These are phyloP conservation scores for Sminthurides bifidus DNA, from an alignment of 1,140 invertebrate genomes.

Conservation along the genomic window DNA sequence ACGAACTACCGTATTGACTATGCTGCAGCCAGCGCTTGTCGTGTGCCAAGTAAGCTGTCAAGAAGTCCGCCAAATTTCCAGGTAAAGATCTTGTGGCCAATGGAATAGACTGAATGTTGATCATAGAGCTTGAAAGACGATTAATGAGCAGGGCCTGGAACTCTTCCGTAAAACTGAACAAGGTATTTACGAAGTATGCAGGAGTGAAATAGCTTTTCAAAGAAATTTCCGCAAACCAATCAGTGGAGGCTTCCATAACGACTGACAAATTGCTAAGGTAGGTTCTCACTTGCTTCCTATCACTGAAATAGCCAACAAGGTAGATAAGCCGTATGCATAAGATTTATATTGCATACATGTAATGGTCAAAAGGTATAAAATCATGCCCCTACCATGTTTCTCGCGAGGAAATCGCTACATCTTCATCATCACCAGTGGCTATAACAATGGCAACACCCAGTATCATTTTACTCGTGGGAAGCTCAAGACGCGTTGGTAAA, in stretches of 20 bases:
- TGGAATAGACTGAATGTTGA: slow-evolving; percentile 14
- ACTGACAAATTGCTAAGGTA: slow-evolving; percentile 4
- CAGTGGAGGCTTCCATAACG: slow-evolving; percentile 11
- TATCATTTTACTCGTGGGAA: background rate
- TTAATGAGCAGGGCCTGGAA: slow-evolving; percentile 5
- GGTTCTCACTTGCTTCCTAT: slow-evolving; percentile 9
- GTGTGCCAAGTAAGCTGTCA: slow-evolving; percentile 2
- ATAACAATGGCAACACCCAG: slow-evolving; percentile 14
- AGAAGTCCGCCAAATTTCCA: slow-evolving; percentile 11
- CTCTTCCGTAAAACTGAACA: slow-evolving; percentile 15
- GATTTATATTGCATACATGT: background rate
- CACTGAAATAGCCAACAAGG: background rate
- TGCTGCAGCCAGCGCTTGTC: background rate
- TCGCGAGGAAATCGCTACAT: background rate
- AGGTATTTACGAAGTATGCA: slow-evolving; percentile 16
- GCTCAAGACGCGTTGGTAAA: slow-evolving; percentile 6
- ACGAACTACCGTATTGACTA: background rate
- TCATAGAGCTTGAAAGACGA: slow-evolving; percentile 8
- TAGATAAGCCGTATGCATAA: background rate
- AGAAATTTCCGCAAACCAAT: slow-evolving; percentile 12
- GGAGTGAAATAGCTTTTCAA: slow-evolving; percentile 12
- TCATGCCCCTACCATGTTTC: background rate
- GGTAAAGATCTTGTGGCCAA: slow-evolving; percentile 6
- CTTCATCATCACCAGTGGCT: background rate
- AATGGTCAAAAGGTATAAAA: background rate